Evolutionary conservation across 1,140 invertebrate genomes (phyloP), one percentile per base, ranked within the genome.

Genomic region (Drosophila parvula): DNA sequence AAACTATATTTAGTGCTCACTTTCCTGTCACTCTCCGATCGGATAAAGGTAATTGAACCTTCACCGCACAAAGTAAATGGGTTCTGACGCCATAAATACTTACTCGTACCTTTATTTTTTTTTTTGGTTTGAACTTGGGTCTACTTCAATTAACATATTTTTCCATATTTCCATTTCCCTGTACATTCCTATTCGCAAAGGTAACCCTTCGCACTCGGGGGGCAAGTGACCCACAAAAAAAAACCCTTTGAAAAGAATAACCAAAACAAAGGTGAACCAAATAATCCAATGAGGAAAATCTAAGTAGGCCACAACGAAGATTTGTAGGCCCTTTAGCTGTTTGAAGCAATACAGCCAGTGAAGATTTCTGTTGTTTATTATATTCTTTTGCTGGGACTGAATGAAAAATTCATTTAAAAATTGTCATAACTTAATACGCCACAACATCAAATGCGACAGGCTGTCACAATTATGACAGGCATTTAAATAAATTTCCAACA

Each of bases 91-190:
- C 76, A 83, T 79, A 71, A 65, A 58, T 58, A 44, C 60, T 22
- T 44, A 40, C 64, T 60, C 79, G 50, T 36, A 36, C 18, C 34
- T 14, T 30, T 38, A 12, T 11, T 63, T 58, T 50, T 38, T 22
- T 53, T 38, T 73, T 73, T 58, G 44, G 34, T 47, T 38, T 77
- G 44, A 65, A 56, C 56, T 63, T 62, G 51, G 43, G 44, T 41
- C 41, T 75, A 74, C 63, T 82, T 61, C 80, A 83, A 82, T 69
- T 75, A 74, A 32, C 64, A 68, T 61, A 67, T 75, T 75, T 75
- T 75, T 41, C 71, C 73, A 75, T 63, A 68, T 55, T 69, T 30
- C 38, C 64, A 51, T 44, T 69, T 64, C 36, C 43, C 44, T 43
- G 18, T 34, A 6, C 64, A 40, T 55, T 22, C 28, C 34, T 50